phyloP scores from a whole-genome alignment of 2,888 invertebrate genomes.

The Caenorhabditis panamensis region DNA sequence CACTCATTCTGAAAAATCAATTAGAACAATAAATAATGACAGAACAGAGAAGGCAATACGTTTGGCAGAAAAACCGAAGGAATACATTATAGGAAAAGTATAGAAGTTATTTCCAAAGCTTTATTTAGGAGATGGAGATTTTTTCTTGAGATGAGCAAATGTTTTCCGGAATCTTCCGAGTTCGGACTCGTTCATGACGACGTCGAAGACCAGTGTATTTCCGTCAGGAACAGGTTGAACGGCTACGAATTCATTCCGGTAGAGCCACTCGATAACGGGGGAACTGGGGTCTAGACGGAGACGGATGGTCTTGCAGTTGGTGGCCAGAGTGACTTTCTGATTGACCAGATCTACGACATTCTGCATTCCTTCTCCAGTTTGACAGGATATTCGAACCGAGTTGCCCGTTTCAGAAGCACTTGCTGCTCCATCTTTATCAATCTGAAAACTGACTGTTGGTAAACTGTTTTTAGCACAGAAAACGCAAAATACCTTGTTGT shows the following conservation, averaged over 20 bases:
- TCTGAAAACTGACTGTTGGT: too few species aligned
- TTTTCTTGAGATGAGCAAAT: constrained; percentile 49
- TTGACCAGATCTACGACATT: constrained; percentile 67
- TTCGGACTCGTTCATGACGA: constrained; percentile 77
- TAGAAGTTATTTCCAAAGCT: not conserved
- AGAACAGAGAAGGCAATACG: not conserved
- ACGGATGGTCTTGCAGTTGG: constrained; percentile 63
- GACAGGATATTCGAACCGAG: constrained; percentile 72
- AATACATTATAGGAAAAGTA: not conserved
- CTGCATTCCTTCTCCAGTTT: constrained; percentile 73
- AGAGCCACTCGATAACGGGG: constrained; percentile 73
- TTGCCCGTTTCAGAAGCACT: constrained; percentile 25
- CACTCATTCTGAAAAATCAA: not conserved
- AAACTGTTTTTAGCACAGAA: too few species aligned
- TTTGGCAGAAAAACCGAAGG: not conserved
- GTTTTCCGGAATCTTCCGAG: constrained; percentile 65
- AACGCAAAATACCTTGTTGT: constrained; percentile 66
- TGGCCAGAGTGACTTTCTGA: constrained; percentile 65
- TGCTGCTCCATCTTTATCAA: constrained; percentile 44
- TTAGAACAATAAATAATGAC: not conserved
- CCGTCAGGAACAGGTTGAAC: constrained; percentile 66
- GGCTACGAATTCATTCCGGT: constrained; percentile 73
- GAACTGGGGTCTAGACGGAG: constrained; percentile 71
- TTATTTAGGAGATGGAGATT: constrained; percentile 2
- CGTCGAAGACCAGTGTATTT: constrained; percentile 71